Evolutionary conservation across 2,797 vertebrate species (phyloP).

Genomic region (Adelosebastes latens): DNA sequence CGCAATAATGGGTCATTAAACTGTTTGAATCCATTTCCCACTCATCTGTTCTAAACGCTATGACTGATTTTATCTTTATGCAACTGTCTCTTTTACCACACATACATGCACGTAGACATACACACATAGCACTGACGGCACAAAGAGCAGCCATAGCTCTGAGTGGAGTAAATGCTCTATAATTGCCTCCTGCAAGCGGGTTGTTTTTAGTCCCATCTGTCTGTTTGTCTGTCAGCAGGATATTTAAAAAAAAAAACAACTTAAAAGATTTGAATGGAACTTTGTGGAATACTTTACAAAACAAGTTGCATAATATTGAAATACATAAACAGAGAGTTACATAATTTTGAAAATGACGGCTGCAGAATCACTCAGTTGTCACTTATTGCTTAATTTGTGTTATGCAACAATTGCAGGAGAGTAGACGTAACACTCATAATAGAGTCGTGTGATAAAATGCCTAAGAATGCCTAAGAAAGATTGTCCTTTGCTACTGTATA

Average conservation of each 20-base stretch:
- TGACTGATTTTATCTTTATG: slow-evolving; percentile 3
- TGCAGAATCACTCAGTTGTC: neutral
- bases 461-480: neutral
- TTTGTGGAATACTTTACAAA: neutral
- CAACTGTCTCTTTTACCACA: slow-evolving; percentile 7
- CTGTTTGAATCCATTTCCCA: neutral
- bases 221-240: neutral
- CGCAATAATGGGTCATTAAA: neutral
- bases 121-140: neutral
- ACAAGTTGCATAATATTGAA: neutral
- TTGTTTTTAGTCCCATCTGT: slow-evolving; percentile 11
- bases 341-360: neutral
- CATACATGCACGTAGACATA: neutral
- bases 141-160: slow-evolving; percentile 27
- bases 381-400: neutral
- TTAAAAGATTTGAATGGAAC: neutral
- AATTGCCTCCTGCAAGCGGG: neutral
- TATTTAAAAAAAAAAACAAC: neutral
- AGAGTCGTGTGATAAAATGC: neutral
- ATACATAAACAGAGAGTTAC: neutral
- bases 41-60: neutral
- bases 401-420: neutral
- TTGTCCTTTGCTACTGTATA: neutral
- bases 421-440: neutral
- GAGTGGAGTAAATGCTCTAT: slow-evolving; percentile 16